phyloP scores from a whole-genome alignment of 2,797 vertebrate genomes.

The Melanotaenia boesemani region DNA sequence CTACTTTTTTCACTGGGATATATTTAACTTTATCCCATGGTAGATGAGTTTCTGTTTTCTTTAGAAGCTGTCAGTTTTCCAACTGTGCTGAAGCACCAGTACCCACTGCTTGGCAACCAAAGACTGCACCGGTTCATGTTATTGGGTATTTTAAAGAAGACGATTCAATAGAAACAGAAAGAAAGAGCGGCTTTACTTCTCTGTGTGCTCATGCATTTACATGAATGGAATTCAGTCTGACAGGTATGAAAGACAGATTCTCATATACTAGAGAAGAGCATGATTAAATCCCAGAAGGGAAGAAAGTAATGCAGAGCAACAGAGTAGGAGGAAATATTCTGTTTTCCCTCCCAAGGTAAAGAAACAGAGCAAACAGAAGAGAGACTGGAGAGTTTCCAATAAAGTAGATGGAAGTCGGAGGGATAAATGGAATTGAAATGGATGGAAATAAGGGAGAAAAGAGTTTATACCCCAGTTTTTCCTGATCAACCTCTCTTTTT shows the following conservation, averaged over 20 bases:
- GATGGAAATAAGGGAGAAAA: not conserved
- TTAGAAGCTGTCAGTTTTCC: slow-evolving; percentile 31
- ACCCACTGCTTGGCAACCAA: slow-evolving; percentile 21
- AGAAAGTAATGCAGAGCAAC: slow-evolving; percentile 46
- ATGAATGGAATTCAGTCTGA: slow-evolving; percentile 22
- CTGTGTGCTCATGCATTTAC: slow-evolving; percentile 17
- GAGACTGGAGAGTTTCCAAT: slow-evolving; percentile 21
- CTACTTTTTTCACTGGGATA: slow-evolving; percentile 37
- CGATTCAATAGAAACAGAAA: slow-evolving; percentile 24
- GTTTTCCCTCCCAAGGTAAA: slow-evolving; percentile 57
- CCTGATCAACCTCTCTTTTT: not conserved
- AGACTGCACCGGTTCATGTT: slow-evolving; percentile 20
- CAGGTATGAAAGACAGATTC: slow-evolving; percentile 19
- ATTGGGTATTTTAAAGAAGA: slow-evolving; percentile 35
- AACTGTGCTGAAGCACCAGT: slow-evolving; percentile 31
- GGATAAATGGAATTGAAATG: slow-evolving; percentile 1
- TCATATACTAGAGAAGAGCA: slow-evolving; percentile 10
- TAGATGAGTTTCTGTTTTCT: slow-evolving; percentile 47
- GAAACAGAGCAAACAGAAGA: slow-evolving; percentile 61
- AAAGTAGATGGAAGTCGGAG: slow-evolving; percentile 11
- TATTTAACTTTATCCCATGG: slow-evolving; percentile 44
- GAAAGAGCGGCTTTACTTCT: not conserved
- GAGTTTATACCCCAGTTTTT: not conserved
- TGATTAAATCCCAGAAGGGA: slow-evolving; percentile 20
- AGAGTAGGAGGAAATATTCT: slow-evolving; percentile 37